Base-by-base conservation (phyloP, 2,113 vertebrate genomes). In the Arothron firmamentum region DNA sequence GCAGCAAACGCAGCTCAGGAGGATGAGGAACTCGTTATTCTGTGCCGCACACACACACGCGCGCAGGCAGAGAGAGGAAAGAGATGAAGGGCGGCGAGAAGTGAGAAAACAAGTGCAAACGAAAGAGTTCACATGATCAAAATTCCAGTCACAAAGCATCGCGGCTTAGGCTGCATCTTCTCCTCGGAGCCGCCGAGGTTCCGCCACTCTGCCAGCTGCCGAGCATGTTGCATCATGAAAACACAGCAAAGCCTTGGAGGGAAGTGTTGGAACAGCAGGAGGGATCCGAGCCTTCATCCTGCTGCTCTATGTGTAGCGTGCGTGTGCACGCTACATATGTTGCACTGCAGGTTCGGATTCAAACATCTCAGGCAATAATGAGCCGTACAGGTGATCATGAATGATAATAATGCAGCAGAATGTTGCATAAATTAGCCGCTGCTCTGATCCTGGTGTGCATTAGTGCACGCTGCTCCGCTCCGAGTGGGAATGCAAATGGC, bases 171-270 rank as follows among this genome's bases (percentile, higher is more conserved):
- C 74, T 13, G 54, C 61, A 58, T 72, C 67, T 85, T 78, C 72
- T 62, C 70, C 71, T 83, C 1, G 41, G 69, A 77, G 78, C 68
- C 10, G 34, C 9, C 34, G 34, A 12, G 11, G 34, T 38, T 28
- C 6, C 61, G 80, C 74, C 56, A 60, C 72, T 65, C 70, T 55
- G 73, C 69, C 58, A 70, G 76, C 80, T 85, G 73, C 76, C 82
- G 78, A 72, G 73, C 57, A 62, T 64, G 80, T 87, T 83, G 78
- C 83, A 83, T 86, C 86, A 85, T 81, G 84, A 79, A 86, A 85
- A 88, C 77, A 78, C 47, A 70, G 54, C 45, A 52, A 67, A 80
- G 74, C 78, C 80, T 80, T 63, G 57, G 74, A 81, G 72, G 77
- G 53, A 67, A 57, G 65, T 68, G 76, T 49, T 17, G 43, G 61